Evolutionary conservation across 2,113 vertebrate species (phyloP).

Genomic region (Mesitornis unicolor): DNA sequence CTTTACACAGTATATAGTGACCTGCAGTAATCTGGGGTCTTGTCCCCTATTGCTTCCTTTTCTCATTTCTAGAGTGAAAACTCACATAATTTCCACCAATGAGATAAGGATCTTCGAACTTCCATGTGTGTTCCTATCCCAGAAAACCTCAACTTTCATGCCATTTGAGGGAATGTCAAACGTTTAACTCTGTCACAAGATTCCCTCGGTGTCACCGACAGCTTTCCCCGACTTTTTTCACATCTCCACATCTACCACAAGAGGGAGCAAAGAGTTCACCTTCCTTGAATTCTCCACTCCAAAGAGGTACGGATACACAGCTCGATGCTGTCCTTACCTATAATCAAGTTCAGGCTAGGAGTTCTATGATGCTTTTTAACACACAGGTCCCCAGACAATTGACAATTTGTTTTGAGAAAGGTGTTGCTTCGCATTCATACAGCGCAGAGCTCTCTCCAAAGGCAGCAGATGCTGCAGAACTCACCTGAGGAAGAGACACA

Average conservation of each 20-base stretch:
- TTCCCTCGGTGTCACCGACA: rapidly evolving
- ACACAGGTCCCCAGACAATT: not conserved
- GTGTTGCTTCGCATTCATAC: not conserved
- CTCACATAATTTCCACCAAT: not conserved
- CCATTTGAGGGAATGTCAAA: not conserved
- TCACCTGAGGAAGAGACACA: not conserved
- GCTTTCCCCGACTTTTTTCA: not conserved
- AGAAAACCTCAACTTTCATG: not conserved
- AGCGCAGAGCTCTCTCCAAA: not conserved
- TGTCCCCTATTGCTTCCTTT: not conserved
- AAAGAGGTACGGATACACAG: rapidly evolving
- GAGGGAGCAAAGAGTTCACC: constrained; percentile 65
- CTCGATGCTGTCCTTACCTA: rapidly evolving
- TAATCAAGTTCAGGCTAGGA: not conserved
- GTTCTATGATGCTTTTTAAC: not conserved
- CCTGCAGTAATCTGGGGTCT: not conserved
- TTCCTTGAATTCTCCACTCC: not conserved
- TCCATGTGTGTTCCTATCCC: not conserved
- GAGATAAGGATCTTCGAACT: not conserved
- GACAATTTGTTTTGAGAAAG: not conserved
- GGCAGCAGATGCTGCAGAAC: not conserved
- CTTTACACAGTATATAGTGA: not conserved
- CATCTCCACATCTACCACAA: constrained; percentile 21
- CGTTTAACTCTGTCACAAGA: not conserved
- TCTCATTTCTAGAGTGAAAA: not conserved